These are phyloP conservation scores for Coregonus suidteri DNA, from an alignment of 2,797 vertebrate genomes.

Conservation along the genomic window DNA sequence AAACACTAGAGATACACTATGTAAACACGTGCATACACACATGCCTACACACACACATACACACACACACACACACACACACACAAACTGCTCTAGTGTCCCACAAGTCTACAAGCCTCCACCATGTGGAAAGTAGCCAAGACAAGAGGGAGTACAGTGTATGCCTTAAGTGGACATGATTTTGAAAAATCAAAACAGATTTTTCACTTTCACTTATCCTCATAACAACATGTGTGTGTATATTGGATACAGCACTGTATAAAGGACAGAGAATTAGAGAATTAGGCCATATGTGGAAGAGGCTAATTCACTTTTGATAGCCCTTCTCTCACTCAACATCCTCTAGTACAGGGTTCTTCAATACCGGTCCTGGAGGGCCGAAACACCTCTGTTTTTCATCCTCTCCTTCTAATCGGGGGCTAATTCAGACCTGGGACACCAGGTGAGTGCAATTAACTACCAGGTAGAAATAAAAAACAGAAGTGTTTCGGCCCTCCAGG, in stretches of 20 bases:
- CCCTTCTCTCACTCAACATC: conserved; percentile 68
- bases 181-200: background rate
- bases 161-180: background rate
- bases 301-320: conserved; percentile 77
- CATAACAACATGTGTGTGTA: background rate
- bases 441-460: too few species aligned
- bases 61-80: background rate
- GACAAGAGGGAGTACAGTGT: background rate
- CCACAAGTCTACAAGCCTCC: background rate
- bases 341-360: conserved; percentile 21
- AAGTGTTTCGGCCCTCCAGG: too few species aligned
- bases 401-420: too few species aligned
- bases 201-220: background rate
- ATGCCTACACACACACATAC: too few species aligned
- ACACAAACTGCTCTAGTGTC: background rate
- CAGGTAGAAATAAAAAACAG: too few species aligned
- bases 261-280: background rate
- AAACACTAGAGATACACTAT: too few species aligned
- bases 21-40: too few species aligned
- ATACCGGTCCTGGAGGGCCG: too few species aligned
- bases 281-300: conserved; percentile 25
- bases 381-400: too few species aligned
- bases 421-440: too few species aligned
- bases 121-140: background rate
- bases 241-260: background rate